Conservation (phyloP, 2,888 invertebrate genomes). For the Chromoteleia sp. region DNA sequence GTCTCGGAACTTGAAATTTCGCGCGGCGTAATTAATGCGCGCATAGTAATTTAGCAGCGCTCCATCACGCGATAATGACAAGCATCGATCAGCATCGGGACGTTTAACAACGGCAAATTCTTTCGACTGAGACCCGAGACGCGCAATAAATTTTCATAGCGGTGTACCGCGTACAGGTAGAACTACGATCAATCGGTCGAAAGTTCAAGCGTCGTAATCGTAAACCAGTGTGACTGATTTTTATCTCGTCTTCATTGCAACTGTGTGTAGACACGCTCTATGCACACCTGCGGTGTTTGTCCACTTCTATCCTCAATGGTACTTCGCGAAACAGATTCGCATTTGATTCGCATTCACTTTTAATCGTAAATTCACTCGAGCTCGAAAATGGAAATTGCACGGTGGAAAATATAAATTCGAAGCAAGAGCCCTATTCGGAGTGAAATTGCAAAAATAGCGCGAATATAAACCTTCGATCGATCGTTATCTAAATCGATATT, state of each 20-base stretch:
- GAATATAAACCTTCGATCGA: too few species aligned
- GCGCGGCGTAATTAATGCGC: not conserved
- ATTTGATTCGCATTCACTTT: slow-evolving; percentile 4
- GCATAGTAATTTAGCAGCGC: slow-evolving; percentile 6
- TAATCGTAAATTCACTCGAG: not conserved
- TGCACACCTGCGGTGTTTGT: slow-evolving; percentile 11
- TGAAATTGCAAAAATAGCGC: too few species aligned
- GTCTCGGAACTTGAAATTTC: too few species aligned
- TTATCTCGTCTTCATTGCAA: slow-evolving; percentile 35
- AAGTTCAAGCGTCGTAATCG: slow-evolving; percentile 47
- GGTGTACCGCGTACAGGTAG: slow-evolving; percentile 3
- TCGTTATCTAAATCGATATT: too few species aligned
- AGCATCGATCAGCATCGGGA: slow-evolving; percentile 33
- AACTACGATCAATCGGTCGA: slow-evolving; percentile 53
- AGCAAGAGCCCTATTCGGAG: too few species aligned
- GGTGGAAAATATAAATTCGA: too few species aligned
- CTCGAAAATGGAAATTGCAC: too few species aligned
- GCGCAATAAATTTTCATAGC: slow-evolving; percentile 24
- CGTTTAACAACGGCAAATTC: slow-evolving; percentile 29
- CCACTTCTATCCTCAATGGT: slow-evolving; percentile 6
- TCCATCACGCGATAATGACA: slow-evolving; percentile 25
- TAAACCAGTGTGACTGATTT: slow-evolving; percentile 52
- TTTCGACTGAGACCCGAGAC: slow-evolving; percentile 11
- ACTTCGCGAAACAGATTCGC: not conserved
- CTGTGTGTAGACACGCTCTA: slow-evolving; percentile 8